A percentile compares a stretch with the other conserved stretches of the same genome.
Evolutionary conservation across 1,140 invertebrate species (phyloP).

Genomic region (Anoplophora glabripennis): DNA sequence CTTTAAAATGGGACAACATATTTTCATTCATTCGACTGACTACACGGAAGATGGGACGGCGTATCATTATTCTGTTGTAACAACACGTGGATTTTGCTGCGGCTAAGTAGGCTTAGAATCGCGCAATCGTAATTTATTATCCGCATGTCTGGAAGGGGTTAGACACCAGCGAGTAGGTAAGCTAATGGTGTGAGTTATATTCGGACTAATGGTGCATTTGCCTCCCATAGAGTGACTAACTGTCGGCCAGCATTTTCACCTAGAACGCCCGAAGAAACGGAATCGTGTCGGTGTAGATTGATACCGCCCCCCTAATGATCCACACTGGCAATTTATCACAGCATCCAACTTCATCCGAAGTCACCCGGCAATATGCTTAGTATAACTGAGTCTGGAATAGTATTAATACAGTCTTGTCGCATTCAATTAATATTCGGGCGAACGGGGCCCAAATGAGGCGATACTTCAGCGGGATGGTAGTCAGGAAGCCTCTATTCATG

Average conservation of each 20-base stretch:
- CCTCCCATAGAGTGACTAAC: conserved; percentile 26
- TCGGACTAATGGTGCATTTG: conserved; percentile 1
- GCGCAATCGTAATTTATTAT: not conserved
- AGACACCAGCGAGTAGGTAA: not conserved
- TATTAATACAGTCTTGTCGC: conserved; percentile 34
- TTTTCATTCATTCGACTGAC: too few relatives aligned
- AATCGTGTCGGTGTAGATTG: conserved; percentile 24
- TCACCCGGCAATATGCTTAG: conserved; percentile 31
- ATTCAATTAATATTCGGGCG: conserved; percentile 36
- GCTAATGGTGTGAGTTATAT: not conserved
- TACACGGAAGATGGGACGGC: too few relatives aligned
- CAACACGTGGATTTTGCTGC: too few relatives aligned
- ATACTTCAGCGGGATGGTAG: conserved; percentile 32
- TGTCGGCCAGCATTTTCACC: conserved; percentile 20
- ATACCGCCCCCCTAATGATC: conserved; percentile 30
- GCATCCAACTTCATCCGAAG: conserved; percentile 7
- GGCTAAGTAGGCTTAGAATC: too few relatives aligned
- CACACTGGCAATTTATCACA: conserved; percentile 5
- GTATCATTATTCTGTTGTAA: too few relatives aligned
- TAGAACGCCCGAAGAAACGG: conserved; percentile 11
- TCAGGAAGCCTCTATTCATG: conserved; percentile 37
- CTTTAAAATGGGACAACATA: too few relatives aligned
- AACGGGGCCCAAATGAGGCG: conserved; percentile 32
- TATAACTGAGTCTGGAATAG: conserved; percentile 26
- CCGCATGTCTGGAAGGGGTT: not conserved